These are phyloP conservation scores for Platalea minor DNA, from an alignment of 2,797 vertebrate species.

Conservation along the genomic window DNA sequence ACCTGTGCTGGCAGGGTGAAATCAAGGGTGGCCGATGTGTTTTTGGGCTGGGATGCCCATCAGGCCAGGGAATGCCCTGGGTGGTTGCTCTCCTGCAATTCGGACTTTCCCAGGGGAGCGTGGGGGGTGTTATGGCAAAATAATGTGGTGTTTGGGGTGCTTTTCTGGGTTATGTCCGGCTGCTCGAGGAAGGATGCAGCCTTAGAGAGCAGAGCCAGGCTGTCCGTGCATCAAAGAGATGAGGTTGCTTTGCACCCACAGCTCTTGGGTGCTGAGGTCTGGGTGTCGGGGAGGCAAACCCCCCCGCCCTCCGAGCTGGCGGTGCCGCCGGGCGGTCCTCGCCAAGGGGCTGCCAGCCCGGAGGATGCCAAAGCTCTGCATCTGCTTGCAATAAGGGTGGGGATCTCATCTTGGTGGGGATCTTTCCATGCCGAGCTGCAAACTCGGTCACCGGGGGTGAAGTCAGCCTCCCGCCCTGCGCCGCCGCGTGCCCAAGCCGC, in stretches of 20 bases:
- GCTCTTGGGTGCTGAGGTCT: not conserved
- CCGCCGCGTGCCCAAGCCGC: not conserved
- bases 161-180: not conserved
- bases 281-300: not conserved
- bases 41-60: not conserved
- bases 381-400: constrained; percentile 42
- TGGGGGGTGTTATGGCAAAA: not conserved
- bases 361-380: not conserved
- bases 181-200: not conserved
- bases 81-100: not conserved
- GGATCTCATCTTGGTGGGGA: not conserved
- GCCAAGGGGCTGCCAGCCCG: not conserved
- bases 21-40: not conserved
- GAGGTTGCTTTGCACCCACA: not conserved
- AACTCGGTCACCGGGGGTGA: constrained; percentile 8
- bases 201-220: not conserved
- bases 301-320: not conserved
- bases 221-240: not conserved
- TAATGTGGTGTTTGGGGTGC: not conserved
- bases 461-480: constrained; percentile 15
- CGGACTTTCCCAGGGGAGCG: not conserved
- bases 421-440: not conserved
- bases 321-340: not conserved
- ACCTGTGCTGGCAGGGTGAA: constrained; percentile 13
- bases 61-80: not conserved